Conservation (phyloP, 2,888 invertebrate species). For the Sclerodermus sp. region DNA sequence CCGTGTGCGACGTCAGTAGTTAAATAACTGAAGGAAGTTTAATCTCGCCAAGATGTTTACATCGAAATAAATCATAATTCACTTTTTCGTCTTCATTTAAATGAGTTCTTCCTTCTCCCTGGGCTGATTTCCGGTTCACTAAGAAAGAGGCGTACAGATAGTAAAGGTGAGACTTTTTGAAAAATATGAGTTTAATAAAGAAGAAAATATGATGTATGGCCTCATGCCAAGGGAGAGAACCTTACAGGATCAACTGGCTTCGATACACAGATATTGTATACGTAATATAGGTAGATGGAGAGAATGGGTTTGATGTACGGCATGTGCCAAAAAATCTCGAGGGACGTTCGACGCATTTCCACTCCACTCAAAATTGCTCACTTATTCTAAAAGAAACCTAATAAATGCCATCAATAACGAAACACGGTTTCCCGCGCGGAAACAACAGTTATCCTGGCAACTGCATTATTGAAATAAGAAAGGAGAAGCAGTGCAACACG, state of each 20-base stretch:
- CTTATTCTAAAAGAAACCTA: background rate
- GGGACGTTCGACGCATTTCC: constrained; percentile 16
- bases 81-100: constrained; percentile 29
- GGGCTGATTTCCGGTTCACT: constrained; percentile 33
- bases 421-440: too few relatives aligned
- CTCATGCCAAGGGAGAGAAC: constrained; percentile 37
- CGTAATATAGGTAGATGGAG: constrained; percentile 43
- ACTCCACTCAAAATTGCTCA: constrained; percentile 13
- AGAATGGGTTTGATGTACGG: constrained; percentile 27
- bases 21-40: too few relatives aligned
- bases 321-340: constrained; percentile 25
- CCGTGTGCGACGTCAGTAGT: too few relatives aligned
- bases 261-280: constrained; percentile 48
- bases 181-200: constrained; percentile 57
- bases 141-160: constrained; percentile 25
- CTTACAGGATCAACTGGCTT: constrained; percentile 46
- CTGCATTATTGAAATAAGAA: too few relatives aligned
- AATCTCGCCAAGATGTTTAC: too few relatives aligned
- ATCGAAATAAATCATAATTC: constrained; percentile 20
- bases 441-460: too few relatives aligned
- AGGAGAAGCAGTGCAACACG: too few relatives aligned
- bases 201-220: constrained; percentile 53
- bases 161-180: constrained; percentile 41
- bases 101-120: constrained; percentile 29
- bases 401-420: background rate